Base-by-base conservation (phyloP, 2,797 vertebrate genomes). In the Orestias chungarensis region DNA sequence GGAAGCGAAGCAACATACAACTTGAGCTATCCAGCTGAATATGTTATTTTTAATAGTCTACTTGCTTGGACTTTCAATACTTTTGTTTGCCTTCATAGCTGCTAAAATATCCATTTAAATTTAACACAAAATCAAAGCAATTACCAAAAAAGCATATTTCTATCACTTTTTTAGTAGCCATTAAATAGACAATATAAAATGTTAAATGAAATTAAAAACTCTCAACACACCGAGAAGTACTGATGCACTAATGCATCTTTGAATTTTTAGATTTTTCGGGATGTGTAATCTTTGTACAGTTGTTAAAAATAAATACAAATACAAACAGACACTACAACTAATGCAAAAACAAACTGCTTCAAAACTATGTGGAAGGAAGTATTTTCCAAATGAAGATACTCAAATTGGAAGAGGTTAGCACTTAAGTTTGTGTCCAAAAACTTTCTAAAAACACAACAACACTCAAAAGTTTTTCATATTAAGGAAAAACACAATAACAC, bases 351-450 rank as follows among this genome's bases (percentile, higher is more conserved):
- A 47, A 59, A 29, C n/a, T 43, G 2, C 49, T 74, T 70, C 6
- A 18, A 10, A 66, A 23, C 23, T 0, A 68, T 6, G 17, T 25
- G 38, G 55, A 75, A 66, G 0, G 35, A 46, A 0, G 3, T 15
- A 20, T 64, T 15, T 70, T 68, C 14, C 59, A 11, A 25, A 40
- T 15, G n/a, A 11, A 40, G 11, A 42, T 25, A 40, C 35, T 25
- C n/a, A 25, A 62, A 62, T n/a, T 6, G n/a, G 15, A 20, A 59
- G 3, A 8, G 38, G 23, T n/a, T n/a, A 11, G 20, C 55, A 6
- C 7, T 12, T 9, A 40, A 55, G 18, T 70, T 31, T 47, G n/a
- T 23, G 23, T 62, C 18, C 23, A 74, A 76, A 72, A 64, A 7
- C 46, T 44, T 68, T 11, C 2, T 23, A 62, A 64, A 70, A 76